These are phyloP conservation scores for Axinella damicornis DNA, from an alignment of 37 sponge, comb jelly and placozoan species.

Conservation along the genomic window DNA sequence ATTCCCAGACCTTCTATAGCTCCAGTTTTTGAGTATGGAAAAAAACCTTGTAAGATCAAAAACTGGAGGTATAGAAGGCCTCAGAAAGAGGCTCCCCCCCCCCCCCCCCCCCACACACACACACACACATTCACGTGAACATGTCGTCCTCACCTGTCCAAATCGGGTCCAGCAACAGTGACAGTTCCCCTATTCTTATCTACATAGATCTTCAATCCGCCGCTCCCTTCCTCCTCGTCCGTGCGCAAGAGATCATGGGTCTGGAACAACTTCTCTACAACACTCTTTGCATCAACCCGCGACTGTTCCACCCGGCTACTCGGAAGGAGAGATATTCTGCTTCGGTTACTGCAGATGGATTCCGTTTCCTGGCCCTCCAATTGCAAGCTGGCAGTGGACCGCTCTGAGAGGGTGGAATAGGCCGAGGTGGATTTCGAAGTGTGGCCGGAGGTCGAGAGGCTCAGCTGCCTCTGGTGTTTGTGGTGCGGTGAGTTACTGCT, in stretches of 20 bases:
- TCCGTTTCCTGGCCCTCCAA: constrained; percentile 24
- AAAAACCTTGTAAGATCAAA: no score
- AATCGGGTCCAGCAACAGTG: constrained; percentile 26
- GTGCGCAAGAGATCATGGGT: neutral
- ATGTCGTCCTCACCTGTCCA: constrained; percentile 17
- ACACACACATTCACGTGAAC: neutral
- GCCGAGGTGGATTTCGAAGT: constrained; percentile 62
- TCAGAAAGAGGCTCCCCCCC: no score
- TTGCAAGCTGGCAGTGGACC: neutral
- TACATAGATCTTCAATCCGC: constrained; percentile 41
- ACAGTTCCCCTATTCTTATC: constrained; percentile 30
- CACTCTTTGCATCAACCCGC: constrained; percentile 40
- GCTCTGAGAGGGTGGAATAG: constrained; percentile 67
- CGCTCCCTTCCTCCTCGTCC: constrained; percentile 9
- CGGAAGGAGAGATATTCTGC: constrained; percentile 1
- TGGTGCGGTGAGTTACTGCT: neutral
- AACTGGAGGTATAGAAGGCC: no score
- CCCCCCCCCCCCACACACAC: no score
- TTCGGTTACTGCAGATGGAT: constrained; percentile 18
- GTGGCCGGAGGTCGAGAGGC: constrained; percentile 14
- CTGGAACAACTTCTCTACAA: constrained; percentile 49
- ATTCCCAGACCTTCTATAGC: no score
- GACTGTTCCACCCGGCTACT: constrained; percentile 55
- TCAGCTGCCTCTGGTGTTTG: constrained; percentile 8
- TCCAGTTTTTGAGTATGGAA: no score